Conservation (phyloP, 2,888 invertebrate genomes). For the Drosophila heteroneura region DNA sequence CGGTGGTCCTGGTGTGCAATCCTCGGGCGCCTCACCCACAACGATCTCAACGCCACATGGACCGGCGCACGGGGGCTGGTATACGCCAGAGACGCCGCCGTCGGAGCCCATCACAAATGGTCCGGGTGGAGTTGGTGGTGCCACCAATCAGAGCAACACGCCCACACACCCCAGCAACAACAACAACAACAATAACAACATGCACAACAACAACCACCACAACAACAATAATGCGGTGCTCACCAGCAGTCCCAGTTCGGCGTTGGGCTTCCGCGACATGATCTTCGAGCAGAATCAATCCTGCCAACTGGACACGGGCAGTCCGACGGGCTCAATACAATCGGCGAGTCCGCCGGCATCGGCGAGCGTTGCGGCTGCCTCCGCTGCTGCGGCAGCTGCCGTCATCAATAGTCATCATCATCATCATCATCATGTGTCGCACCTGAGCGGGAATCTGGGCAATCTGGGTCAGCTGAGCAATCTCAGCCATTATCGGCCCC, state of each 20-base stretch:
- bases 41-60: slow-evolving; percentile 83
- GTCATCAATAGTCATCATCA: slow-evolving; percentile 83
- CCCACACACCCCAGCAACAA: slow-evolving; percentile 66
- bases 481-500: slow-evolving; percentile 85
- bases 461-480: slow-evolving; percentile 84
- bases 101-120: slow-evolving; percentile 81
- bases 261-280: slow-evolving; percentile 84
- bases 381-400: slow-evolving; percentile 79
- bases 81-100: slow-evolving; percentile 85
- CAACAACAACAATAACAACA: slow-evolving; percentile 55
- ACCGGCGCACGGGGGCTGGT: slow-evolving; percentile 85
- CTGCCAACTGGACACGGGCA: slow-evolving; percentile 85
- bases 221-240: slow-evolving; percentile 62
- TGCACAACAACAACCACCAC: slow-evolving; percentile 58
- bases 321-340: slow-evolving; percentile 85
- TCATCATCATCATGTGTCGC: slow-evolving; percentile 81
- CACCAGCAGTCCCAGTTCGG: slow-evolving; percentile 78
- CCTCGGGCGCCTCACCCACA: slow-evolving; percentile 81
- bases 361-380: slow-evolving; percentile 71
- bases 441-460: slow-evolving; percentile 83
- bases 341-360: slow-evolving; percentile 84
- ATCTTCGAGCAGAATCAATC: slow-evolving; percentile 85
- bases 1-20: slow-evolving; percentile 46
- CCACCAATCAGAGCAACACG: slow-evolving; percentile 46
- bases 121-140: slow-evolving; percentile 17